Conservation (phyloP, 1,140 invertebrate genomes). For the Drosophila yakuba region DNA sequence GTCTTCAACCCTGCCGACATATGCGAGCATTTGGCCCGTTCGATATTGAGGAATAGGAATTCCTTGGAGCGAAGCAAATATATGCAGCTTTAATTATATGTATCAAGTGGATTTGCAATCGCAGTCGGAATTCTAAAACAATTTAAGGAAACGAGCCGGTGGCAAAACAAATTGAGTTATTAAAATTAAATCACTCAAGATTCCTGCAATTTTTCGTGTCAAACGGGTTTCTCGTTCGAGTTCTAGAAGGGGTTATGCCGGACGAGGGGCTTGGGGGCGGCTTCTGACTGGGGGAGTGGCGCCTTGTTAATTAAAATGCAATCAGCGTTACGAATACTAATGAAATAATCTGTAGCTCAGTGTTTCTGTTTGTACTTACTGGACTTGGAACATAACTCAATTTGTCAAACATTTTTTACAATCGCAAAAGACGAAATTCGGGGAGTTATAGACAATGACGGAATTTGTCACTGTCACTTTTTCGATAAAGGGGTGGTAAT, state of each 20-base stretch:
- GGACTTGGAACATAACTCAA: conserved; percentile 33
- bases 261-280: neutral
- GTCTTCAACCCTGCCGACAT: conserved; percentile 31
- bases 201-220: conserved; percentile 68
- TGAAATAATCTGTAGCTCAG: conserved; percentile 55
- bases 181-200: conserved; percentile 60
- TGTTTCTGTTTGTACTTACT: conserved; percentile 14
- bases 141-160: conserved; percentile 58
- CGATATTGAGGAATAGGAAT: conserved; percentile 14
- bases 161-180: conserved; percentile 67
- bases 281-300: conserved; percentile 48
- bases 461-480: neutral
- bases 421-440: conserved; percentile 1
- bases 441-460: neutral
- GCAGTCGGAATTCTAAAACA: conserved; percentile 44
- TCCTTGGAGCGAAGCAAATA: neutral
- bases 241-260: conserved; percentile 3
- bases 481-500: neutral
- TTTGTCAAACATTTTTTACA: conserved; percentile 33
- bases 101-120: conserved; percentile 36
- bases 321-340: conserved; percentile 77
- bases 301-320: conserved; percentile 79
- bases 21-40: conserved; percentile 26
- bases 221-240: conserved; percentile 48
- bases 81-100: conserved; percentile 34